Base-by-base conservation (phyloP, 1,140 invertebrate genomes). In the Drosophila insularis region DNA sequence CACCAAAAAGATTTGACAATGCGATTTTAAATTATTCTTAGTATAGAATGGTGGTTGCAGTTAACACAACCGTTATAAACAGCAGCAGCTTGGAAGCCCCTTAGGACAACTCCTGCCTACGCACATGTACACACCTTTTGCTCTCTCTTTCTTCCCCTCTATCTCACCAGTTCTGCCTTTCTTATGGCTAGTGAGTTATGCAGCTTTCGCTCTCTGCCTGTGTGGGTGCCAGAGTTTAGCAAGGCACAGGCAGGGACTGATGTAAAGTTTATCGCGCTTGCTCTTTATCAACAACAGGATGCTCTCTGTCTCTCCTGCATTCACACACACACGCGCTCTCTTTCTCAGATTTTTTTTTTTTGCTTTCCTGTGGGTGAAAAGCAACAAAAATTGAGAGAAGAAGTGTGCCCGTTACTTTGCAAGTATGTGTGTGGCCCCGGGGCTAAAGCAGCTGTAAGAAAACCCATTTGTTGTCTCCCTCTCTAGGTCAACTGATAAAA, bases 401-500 rank as follows among this genome's bases (percentile, higher is more conserved):
- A 58, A 58, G 17, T 19, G 43, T 50, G 17, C 43, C 8, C n/a
- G 17, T 50, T 50, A 37, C 35, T 37, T 11, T 13, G 8, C 6
- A 50, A 21, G 43, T 21, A 19, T 50, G 43, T 50, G 31, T 37
- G 55, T 58, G 55, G 55, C 14, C 55, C 31, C n/a, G 31, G 31
- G 55, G 55, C 32, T 58, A 14, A 37, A 35, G 54, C n/a, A 56
- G 54, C 23, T 32, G 55, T 31, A 11, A 5, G 55, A 11, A 35
- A 50, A 21, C 43, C 27, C 27, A 58, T 58, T 58, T 35, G 43
- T 43, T 19, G 17, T 27, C 14, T 31, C 50, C 53, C 67, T 81
- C 78, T 85, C 70, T 85, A 86, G 81, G 81, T 86, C 81, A 85
- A 86, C 78, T 81, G 81, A 85, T 85, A 85, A 86, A 78, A 72